phyloP scores from a whole-genome alignment of 2,113 vertebrate species.

The Bubo bubo region DNA sequence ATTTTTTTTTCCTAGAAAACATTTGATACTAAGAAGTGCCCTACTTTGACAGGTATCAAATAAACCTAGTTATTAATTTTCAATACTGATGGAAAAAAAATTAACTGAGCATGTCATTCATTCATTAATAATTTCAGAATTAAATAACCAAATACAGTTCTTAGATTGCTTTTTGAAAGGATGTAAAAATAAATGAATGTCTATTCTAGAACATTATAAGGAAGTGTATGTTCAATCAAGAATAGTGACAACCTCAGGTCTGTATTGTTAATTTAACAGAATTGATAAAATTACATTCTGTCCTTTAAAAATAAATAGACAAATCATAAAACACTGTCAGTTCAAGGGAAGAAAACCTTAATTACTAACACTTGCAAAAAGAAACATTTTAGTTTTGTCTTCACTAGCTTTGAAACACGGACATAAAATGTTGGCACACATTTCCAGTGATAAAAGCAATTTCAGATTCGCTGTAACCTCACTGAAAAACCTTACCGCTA shows the following conservation, averaged over 20 bases:
- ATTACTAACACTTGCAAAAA: not conserved
- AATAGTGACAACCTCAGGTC: not conserved
- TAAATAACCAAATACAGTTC: constrained; percentile 21
- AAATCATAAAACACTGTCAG: not conserved
- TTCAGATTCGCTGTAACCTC: not conserved
- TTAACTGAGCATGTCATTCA: not conserved
- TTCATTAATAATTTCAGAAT: constrained; percentile 28
- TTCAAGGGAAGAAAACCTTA: not conserved
- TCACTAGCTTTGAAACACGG: not conserved
- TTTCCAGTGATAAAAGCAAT: not conserved
- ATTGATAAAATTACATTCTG: not conserved
- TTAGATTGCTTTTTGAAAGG: constrained; percentile 27
- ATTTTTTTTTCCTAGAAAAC: not conserved
- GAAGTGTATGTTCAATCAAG: not conserved
- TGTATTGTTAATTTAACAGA: not conserved
- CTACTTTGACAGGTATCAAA: not conserved
- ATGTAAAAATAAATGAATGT: constrained; percentile 38
- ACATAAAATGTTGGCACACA: not conserved
- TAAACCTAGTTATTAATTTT: constrained; percentile 28
- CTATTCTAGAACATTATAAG: not conserved
- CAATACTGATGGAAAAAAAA: not conserved
- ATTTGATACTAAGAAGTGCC: not conserved
- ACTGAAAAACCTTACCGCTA: not conserved
- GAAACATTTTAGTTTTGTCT: not conserved
- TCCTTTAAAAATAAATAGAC: not conserved